Conservation (phyloP, 2,888 invertebrate species). For the Sarcophaga caerulescens region DNA sequence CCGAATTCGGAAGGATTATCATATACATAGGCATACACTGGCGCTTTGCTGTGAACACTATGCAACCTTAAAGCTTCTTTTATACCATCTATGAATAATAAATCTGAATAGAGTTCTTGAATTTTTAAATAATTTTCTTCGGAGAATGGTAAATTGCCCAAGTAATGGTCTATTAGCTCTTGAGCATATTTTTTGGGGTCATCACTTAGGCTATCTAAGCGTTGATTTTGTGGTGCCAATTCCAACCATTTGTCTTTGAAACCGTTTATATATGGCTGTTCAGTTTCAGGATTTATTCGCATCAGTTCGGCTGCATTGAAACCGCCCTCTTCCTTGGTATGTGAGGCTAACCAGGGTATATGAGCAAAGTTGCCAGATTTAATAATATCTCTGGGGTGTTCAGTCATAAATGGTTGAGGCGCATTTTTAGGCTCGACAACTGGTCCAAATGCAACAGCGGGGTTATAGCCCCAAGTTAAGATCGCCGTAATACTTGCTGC, state of each 20-base stretch:
- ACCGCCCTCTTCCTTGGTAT: conserved; percentile 87
- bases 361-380: conserved; percentile 84
- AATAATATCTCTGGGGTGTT: conserved; percentile 81
- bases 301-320: conserved; percentile 84
- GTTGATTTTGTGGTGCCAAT: conserved; percentile 84
- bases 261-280: conserved; percentile 81
- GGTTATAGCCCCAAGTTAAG: conserved; percentile 82
- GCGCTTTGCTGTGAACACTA: conserved; percentile 82
- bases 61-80: conserved; percentile 85
- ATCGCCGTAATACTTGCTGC: conserved; percentile 80
- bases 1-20: conserved; percentile 84
- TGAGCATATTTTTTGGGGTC: conserved; percentile 72
- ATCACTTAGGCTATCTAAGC: conserved; percentile 83
- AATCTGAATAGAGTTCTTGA: conserved; percentile 84
- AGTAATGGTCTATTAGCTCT: conserved; percentile 68
- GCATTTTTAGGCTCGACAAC: conserved; percentile 79
- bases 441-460: conserved; percentile 81
- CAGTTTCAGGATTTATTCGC: conserved; percentile 72
- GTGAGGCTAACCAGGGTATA: conserved; percentile 87
- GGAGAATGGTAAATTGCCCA: conserved; percentile 76
- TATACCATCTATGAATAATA: conserved; percentile 84
- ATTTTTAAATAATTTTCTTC: conserved; percentile 80
- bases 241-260: conserved; percentile 82
- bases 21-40: conserved; percentile 86
- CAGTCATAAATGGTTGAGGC: conserved; percentile 81